Conservation (phyloP, 1,140 invertebrate species). For the Venustaconcha ellipsiformis region DNA sequence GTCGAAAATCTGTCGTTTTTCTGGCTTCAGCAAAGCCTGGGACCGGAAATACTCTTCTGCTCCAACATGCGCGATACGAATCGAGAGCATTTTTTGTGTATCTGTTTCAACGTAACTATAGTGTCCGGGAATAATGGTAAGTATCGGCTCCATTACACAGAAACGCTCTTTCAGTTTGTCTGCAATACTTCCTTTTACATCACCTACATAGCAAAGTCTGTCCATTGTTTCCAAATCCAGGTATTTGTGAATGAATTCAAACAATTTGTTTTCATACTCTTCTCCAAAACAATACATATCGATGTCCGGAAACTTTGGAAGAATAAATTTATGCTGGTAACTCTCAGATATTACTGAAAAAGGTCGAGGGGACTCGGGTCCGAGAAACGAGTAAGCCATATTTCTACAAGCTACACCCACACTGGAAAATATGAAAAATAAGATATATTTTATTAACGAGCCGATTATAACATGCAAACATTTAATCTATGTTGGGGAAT, state of each 20-base stretch:
- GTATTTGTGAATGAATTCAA: slow-evolving; percentile 59
- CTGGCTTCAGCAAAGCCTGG: slow-evolving; percentile 32
- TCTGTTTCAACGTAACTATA: slow-evolving; percentile 60
- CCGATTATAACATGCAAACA: no score
- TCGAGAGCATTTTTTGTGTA: slow-evolving; percentile 51
- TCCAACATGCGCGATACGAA: slow-evolving; percentile 58
- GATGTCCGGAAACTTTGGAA: slow-evolving; percentile 42
- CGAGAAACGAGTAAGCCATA: slow-evolving; percentile 62
- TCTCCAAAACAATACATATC: slow-evolving; percentile 56
- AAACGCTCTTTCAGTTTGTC: slow-evolving; percentile 36
- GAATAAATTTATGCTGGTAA: slow-evolving; percentile 48
- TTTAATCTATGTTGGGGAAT: no score
- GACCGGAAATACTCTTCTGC: slow-evolving; percentile 63
- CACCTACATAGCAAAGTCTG: slow-evolving; percentile 58
- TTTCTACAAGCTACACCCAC: background rate
- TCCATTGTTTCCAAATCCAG: slow-evolving; percentile 61
- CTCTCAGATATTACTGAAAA: slow-evolving; percentile 63
- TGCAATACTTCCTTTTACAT: slow-evolving; percentile 54
- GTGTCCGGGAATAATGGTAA: slow-evolving; percentile 58
- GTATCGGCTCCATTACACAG: slow-evolving; percentile 61
- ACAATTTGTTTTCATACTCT: slow-evolving; percentile 58
- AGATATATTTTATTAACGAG: no score
- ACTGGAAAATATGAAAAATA: no score
- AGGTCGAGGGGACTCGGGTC: slow-evolving; percentile 64
- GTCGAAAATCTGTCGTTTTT: slow-evolving; percentile 50